A percentile compares a stretch with the other conserved stretches of the same genome.
phyloP scores from a whole-genome alignment of 1,140 invertebrate species.

The Cyrtorhinus lividipennis region DNA sequence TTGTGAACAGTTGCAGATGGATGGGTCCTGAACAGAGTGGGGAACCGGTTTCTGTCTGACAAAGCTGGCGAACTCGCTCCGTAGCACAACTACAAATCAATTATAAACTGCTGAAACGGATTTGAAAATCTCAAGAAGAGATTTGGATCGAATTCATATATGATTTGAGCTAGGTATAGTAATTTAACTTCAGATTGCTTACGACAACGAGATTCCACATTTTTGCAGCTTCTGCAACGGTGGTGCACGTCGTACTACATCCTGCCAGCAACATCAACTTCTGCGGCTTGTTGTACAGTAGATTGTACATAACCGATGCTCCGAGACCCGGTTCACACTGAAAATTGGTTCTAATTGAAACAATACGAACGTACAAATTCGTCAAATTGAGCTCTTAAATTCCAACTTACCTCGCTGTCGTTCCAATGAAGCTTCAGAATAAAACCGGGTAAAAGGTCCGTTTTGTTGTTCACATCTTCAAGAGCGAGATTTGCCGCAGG shows the following conservation, averaged over 20 bases:
- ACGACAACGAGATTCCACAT: slow-evolving; percentile 99
- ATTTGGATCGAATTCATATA: no score
- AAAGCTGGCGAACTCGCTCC: slow-evolving; percentile 95
- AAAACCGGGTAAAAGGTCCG: slow-evolving; percentile 83
- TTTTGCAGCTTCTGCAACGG: slow-evolving; percentile 95
- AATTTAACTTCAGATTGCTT: slow-evolving; percentile 31
- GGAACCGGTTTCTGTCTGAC: slow-evolving; percentile 93
- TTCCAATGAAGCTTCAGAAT: slow-evolving; percentile 82
- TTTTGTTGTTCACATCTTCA: slow-evolving; percentile 83
- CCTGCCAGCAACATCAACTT: slow-evolving; percentile 93
- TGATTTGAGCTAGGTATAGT: no score
- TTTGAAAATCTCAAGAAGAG: no score
- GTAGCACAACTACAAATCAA: slow-evolving; percentile 74
- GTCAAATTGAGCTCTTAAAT: neutral
- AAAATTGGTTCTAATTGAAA: no score
- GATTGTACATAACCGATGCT: slow-evolving; percentile 95
- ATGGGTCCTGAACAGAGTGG: slow-evolving; percentile 95
- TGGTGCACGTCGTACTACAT: slow-evolving; percentile 98
- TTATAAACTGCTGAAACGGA: no score
- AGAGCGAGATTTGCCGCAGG: slow-evolving; percentile 90
- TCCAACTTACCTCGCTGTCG: slow-evolving; percentile 78
- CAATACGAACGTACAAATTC: slow-evolving; percentile 8
- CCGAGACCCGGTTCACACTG: slow-evolving; percentile 97
- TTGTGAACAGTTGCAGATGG: slow-evolving; percentile 99
- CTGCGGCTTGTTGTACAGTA: slow-evolving; percentile 89